Conservation (phyloP, 2,888 invertebrate genomes). For the Drosophila ustulata region DNA sequence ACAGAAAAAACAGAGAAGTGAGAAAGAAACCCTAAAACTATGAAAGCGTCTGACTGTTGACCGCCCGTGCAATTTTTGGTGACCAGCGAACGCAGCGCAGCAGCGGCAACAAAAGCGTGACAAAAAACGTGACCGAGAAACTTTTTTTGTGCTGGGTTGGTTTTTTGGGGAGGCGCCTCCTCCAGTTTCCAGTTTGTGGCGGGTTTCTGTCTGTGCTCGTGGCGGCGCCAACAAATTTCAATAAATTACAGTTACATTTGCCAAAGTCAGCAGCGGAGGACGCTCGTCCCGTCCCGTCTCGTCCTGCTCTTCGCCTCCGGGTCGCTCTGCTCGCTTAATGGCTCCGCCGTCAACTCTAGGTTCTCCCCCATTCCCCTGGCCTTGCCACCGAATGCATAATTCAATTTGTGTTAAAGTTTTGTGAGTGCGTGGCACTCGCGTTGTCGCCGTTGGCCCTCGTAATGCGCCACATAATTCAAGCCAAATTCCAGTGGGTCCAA, state of each 20-base stretch:
- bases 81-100: constrained; percentile 42
- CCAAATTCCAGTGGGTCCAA: constrained; percentile 46
- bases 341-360: constrained; percentile 37
- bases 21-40: constrained; percentile 36
- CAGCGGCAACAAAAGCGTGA: constrained; percentile 54
- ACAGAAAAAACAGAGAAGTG: background rate
- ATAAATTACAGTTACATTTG: constrained; percentile 78
- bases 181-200: constrained; percentile 37
- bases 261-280: constrained; percentile 61
- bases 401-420: constrained; percentile 75
- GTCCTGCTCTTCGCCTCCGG: constrained; percentile 17
- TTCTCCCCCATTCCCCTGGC: background rate
- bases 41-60: constrained; percentile 63
- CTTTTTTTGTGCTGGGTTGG: constrained; percentile 45
- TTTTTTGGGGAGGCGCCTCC: constrained; percentile 21
- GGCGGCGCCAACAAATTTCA: constrained; percentile 74
- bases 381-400: constrained; percentile 64
- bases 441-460: constrained; percentile 47
- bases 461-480: constrained; percentile 75
- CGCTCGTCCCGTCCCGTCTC: background rate
- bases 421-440: constrained; percentile 65
- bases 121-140: constrained; percentile 72
- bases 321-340: constrained; percentile 56
- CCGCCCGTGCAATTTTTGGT: constrained; percentile 65
- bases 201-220: constrained; percentile 59